These are phyloP conservation scores for Notiomystis cincta DNA, from an alignment of 2,113 vertebrate genomes.

Conservation along the genomic window DNA sequence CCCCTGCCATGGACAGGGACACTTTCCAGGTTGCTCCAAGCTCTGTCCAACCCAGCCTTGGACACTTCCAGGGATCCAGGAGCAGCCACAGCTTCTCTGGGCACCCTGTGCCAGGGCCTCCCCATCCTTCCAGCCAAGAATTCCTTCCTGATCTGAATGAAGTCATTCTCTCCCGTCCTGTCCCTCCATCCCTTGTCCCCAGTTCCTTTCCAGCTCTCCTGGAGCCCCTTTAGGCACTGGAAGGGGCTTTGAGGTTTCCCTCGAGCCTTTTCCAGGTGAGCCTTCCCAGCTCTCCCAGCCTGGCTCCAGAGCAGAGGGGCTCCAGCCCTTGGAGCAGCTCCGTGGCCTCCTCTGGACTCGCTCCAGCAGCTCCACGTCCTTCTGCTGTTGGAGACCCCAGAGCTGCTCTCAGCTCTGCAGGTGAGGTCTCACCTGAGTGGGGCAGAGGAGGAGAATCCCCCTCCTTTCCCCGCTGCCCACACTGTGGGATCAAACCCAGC, in stretches of 20 bases:
- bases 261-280: accelerated
- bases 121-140: accelerated
- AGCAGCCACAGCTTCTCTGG: neutral
- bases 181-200: neutral
- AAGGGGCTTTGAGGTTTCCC: neutral
- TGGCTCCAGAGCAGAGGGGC: neutral
- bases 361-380: neutral
- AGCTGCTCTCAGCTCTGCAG: neutral
- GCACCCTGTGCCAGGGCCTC: neutral
- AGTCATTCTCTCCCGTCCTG: neutral
- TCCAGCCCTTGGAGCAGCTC: accelerated
- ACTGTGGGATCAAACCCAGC: neutral
- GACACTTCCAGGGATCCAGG: neutral
- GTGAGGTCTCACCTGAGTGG: neutral
- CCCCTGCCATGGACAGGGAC: neutral
- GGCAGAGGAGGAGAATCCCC: neutral
- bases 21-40: accelerated
- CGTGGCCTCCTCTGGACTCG: neutral
- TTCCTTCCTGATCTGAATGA: neutral
- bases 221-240: neutral
- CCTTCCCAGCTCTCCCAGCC: neutral
- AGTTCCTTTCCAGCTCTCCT: neutral
- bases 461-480: neutral
- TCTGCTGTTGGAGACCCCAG: neutral
- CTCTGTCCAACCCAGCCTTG: accelerated